Percentiles rank a stretch among this genome's conserved stretches.
phyloP scores from a whole-genome alignment of 2,797 vertebrate species.

The Sebastes cheni region DNA sequence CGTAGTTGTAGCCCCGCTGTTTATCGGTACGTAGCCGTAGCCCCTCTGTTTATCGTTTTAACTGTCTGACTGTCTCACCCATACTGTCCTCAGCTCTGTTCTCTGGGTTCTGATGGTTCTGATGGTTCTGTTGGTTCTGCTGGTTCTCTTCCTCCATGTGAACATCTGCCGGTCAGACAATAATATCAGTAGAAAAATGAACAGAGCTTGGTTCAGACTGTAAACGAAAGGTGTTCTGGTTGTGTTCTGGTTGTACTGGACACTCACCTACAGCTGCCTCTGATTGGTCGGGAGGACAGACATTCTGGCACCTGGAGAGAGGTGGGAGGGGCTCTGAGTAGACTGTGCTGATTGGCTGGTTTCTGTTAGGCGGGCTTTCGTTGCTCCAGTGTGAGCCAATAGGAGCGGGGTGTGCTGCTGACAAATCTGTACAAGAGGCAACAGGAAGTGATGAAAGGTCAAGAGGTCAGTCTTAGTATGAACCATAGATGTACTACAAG shows the following conservation, averaged over 20 bases:
- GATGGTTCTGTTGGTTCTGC: background rate
- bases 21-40: background rate
- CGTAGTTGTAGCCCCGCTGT: too few relatives aligned
- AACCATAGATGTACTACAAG: too few relatives aligned
- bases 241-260: background rate
- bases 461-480: background rate
- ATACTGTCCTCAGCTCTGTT: constrained; percentile 27
- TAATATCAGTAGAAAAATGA: background rate
- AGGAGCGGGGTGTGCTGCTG: background rate
- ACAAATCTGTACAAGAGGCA: constrained; percentile 20
- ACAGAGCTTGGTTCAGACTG: background rate
- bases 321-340: constrained; percentile 11
- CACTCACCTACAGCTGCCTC: constrained; percentile 32
- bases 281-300: constrained; percentile 1
- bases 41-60: background rate
- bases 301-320: background rate
- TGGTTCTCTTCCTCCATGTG: constrained; percentile 32
- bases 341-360: constrained; percentile 8
- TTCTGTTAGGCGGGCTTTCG: background rate
- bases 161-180: constrained; percentile 17
- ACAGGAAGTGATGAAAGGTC: constrained; percentile 8
- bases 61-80: constrained; percentile 37
- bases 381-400: constrained; percentile 29
- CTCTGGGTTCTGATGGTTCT: background rate
- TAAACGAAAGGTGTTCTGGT: background rate